Percentiles rank a stretch among this genome's conserved stretches.
phyloP scores from a whole-genome alignment of 2,888 invertebrate species.

The Drosophila rellima region DNA sequence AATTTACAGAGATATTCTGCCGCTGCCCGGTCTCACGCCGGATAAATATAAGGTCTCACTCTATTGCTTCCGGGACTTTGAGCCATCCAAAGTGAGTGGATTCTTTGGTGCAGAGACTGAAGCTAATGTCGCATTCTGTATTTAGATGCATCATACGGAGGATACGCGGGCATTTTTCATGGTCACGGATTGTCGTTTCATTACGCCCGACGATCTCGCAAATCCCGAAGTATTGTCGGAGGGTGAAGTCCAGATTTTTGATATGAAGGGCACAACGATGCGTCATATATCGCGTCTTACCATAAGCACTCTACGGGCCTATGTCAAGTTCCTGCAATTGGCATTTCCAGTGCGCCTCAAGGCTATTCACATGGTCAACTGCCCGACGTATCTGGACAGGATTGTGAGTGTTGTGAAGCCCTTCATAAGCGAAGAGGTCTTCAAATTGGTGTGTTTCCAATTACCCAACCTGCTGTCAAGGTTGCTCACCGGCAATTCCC shows the following conservation, averaged over 20 bases:
- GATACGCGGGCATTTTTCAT: slow-evolving; percentile 90
- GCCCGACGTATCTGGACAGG: slow-evolving; percentile 88
- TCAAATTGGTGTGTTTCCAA: slow-evolving; percentile 87
- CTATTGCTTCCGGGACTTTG: slow-evolving; percentile 88
- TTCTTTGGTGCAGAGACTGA: not conserved
- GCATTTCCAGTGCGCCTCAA: slow-evolving; percentile 82
- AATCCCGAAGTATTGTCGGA: slow-evolving; percentile 60
- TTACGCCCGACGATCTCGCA: slow-evolving; percentile 61
- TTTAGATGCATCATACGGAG: slow-evolving; percentile 88
- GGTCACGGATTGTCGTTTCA: slow-evolving; percentile 89
- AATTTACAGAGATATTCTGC: slow-evolving; percentile 88
- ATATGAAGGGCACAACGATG: slow-evolving; percentile 88
- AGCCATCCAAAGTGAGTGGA: slow-evolving; percentile 86
- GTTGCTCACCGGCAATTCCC: not conserved
- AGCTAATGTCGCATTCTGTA: not conserved
- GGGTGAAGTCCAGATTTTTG: slow-evolving; percentile 91
- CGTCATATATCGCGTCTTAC: slow-evolving; percentile 88
- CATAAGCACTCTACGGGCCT: slow-evolving; percentile 77
- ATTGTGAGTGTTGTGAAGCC: slow-evolving; percentile 88
- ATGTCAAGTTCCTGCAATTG: slow-evolving; percentile 80
- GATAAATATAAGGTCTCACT: slow-evolving; percentile 89
- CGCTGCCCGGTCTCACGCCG: slow-evolving; percentile 88
- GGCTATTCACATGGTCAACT: slow-evolving; percentile 88
- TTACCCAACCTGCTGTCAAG: not conserved
- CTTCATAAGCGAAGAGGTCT: slow-evolving; percentile 89